phyloP scores from a whole-genome alignment of 1,140 invertebrate species.

The Gryllus bimaculatus region DNA sequence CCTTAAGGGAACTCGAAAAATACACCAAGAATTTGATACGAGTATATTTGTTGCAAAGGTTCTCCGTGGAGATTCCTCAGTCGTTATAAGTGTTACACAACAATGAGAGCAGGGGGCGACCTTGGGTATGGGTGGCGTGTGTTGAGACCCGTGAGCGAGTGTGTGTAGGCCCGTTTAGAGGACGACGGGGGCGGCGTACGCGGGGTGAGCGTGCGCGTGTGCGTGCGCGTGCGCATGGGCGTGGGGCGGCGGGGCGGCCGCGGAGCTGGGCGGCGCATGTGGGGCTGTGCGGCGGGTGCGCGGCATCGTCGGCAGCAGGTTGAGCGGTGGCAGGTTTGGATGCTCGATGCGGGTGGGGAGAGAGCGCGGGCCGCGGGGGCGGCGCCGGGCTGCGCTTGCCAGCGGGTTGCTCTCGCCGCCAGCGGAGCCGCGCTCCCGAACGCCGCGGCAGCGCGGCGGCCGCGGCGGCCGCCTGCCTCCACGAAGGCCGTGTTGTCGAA shows the following conservation, averaged over 20 bases:
- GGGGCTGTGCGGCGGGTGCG: constrained; percentile 29
- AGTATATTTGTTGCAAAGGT: too few species aligned
- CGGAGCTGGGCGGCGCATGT: background rate
- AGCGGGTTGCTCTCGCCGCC: constrained; percentile 60
- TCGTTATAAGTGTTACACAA: too few species aligned
- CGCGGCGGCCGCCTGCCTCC: constrained; percentile 52
- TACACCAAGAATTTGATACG: too few species aligned
- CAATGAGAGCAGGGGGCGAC: too few species aligned
- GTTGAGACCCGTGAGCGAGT: too few species aligned
- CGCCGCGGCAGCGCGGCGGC: constrained; percentile 55
- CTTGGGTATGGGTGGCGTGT: too few species aligned
- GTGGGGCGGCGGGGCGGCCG: background rate
- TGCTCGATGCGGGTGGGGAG: constrained; percentile 70
- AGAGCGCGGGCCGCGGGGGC: constrained; percentile 43
- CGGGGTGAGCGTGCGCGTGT: background rate
- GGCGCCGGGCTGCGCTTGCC: constrained; percentile 34
- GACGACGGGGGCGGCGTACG: constrained; percentile 8
- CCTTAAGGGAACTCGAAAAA: too few species aligned
- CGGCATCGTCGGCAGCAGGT: constrained; percentile 51
- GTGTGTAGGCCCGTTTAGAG: background rate
- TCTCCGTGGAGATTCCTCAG: too few species aligned
- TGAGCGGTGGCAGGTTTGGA: constrained; percentile 64
- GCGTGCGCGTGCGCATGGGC: background rate
- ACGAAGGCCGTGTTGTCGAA: constrained; percentile 63
- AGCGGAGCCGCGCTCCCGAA: constrained; percentile 54